A percentile compares a stretch with the other conserved stretches of the same genome.
Evolutionary conservation across 1,140 invertebrate genomes (phyloP).

Genomic region (Globodera ellingtonae): DNA sequence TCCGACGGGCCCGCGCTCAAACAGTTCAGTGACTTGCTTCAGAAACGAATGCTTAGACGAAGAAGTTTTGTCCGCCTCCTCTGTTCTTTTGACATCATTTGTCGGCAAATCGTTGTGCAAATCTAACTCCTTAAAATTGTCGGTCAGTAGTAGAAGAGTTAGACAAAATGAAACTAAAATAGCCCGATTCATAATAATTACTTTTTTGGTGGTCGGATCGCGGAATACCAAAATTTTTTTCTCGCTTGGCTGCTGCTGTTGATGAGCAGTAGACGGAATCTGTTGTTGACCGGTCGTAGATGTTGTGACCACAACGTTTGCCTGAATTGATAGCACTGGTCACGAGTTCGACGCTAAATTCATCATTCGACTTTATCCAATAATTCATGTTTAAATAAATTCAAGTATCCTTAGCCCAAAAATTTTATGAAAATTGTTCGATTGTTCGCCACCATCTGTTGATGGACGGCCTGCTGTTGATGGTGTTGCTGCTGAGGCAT

Average conservation of each 20-base stretch:
- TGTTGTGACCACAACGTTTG: slow-evolving; percentile 1
- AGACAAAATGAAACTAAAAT: not conserved
- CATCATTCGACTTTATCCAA: too few relatives aligned
- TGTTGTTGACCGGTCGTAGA: too few relatives aligned
- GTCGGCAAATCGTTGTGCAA: not conserved
- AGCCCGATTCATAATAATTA: not conserved
- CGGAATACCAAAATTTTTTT: not conserved
- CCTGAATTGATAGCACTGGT: not conserved
- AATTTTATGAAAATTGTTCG: not conserved
- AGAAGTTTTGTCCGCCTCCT: not conserved
- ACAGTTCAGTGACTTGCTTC: not conserved
- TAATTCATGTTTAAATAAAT: too few relatives aligned
- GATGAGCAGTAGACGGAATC: not conserved
- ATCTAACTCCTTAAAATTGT: not conserved
- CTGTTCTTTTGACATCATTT: not conserved
- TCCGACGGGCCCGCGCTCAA: not conserved
- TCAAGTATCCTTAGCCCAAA: not conserved
- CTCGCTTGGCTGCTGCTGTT: not conserved
- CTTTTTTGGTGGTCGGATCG: not conserved
- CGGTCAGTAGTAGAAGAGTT: not conserved
- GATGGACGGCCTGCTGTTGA: too few relatives aligned
- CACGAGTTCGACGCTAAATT: not conserved
- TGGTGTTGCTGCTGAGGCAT: too few relatives aligned
- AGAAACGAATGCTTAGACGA: not conserved
- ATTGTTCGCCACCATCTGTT: too few relatives aligned